phyloP scores from a whole-genome alignment of 2,113 vertebrate species.

The Percopsis transmontana region DNA sequence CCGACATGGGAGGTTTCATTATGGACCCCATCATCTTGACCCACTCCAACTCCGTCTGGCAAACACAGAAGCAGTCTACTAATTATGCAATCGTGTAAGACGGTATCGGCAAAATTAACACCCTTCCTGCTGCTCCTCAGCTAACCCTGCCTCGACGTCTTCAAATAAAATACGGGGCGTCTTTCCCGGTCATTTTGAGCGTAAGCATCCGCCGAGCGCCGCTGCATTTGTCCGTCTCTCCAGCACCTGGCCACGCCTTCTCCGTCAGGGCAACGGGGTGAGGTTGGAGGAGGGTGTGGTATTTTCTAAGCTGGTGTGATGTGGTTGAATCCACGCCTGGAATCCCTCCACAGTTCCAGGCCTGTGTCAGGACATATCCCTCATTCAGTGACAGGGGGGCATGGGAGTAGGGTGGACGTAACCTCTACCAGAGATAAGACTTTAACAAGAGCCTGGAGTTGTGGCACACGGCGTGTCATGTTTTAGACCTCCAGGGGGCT shows the following conservation, averaged over 20 bases:
- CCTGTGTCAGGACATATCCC: slow-evolving; percentile 2
- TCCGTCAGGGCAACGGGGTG: not conserved
- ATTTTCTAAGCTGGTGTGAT: slow-evolving; percentile 3
- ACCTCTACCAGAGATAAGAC: no score
- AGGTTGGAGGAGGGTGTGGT: not conserved
- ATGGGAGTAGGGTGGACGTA: no score
- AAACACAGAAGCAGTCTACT: slow-evolving; percentile 9
- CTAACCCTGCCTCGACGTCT: not conserved
- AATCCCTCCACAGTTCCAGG: slow-evolving; percentile 6
- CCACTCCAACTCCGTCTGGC: slow-evolving; percentile 8
- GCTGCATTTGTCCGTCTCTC: not conserved
- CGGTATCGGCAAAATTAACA: slow-evolving; percentile 15
- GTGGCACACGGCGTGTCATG: slow-evolving; percentile 6
- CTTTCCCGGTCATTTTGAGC: not conserved
- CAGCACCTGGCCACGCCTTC: not conserved
- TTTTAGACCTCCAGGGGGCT: slow-evolving; percentile 70
- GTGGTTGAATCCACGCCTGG: not conserved
- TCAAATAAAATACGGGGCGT: not conserved
- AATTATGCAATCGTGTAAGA: slow-evolving; percentile 11
- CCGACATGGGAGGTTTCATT: no score
- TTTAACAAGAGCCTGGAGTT: not conserved
- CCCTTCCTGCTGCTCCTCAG: not conserved
- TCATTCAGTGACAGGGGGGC: no score
- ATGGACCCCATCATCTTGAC: slow-evolving; percentile 11
- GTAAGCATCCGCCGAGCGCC: not conserved